phyloP scores from a whole-genome alignment of 2,888 invertebrate genomes.

The Antitype chi region DNA sequence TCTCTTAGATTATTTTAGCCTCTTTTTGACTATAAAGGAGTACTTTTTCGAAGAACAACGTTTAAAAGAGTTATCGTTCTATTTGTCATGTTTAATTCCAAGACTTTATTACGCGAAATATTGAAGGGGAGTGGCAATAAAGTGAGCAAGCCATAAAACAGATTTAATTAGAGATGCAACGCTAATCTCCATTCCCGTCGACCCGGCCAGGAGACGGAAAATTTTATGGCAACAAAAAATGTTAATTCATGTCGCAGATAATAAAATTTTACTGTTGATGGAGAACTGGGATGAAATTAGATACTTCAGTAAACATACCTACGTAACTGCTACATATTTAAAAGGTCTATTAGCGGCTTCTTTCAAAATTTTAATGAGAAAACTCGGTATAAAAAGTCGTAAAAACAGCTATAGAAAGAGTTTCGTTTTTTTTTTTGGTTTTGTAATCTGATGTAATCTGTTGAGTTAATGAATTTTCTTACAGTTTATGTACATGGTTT shows the following conservation, averaged over 20 bases:
- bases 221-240: slow-evolving; percentile 70
- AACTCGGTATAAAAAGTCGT: slow-evolving; percentile 70
- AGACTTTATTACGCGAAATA: slow-evolving; percentile 55
- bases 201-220: slow-evolving; percentile 66
- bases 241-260: slow-evolving; percentile 68
- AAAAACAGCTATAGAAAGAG: slow-evolving; percentile 70
- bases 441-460: slow-evolving; percentile 66
- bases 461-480: slow-evolving; percentile 66
- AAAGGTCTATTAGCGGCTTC: slow-evolving; percentile 68
- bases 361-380: slow-evolving; percentile 70
- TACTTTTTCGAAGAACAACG: slow-evolving; percentile 33
- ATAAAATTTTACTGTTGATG: slow-evolving; percentile 67
- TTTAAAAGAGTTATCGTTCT: slow-evolving; percentile 38
- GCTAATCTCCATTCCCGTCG: slow-evolving; percentile 75
- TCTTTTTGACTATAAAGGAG: slow-evolving; percentile 40
- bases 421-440: slow-evolving; percentile 64
- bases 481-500: slow-evolving; percentile 50
- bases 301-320: slow-evolving; percentile 65
- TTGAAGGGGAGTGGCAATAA: slow-evolving; percentile 61
- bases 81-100: slow-evolving; percentile 54
- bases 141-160: slow-evolving; percentile 65
- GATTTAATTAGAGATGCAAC: slow-evolving; percentile 81
- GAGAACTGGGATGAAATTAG: slow-evolving; percentile 63
- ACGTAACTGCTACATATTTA: slow-evolving; percentile 66
- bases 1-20: slow-evolving; percentile 56